A percentile compares a stretch with the other conserved stretches of the same genome.
Conservation (phyloP, 1,140 invertebrate genomes). For the Eupristina koningsbergeri region DNA sequence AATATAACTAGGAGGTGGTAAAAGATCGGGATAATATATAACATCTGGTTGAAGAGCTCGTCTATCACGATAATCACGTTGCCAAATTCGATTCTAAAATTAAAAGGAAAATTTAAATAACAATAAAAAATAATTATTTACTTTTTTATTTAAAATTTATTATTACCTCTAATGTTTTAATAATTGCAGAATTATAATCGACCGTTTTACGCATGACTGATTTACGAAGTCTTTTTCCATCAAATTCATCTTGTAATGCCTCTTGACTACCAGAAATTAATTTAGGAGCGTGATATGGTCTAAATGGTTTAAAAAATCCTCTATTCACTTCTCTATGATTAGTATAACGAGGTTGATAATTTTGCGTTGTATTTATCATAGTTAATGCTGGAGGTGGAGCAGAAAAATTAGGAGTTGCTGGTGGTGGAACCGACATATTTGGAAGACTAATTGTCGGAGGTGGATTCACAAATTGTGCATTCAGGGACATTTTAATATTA, state of each 20-base stretch:
- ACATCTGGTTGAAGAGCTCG: constrained; percentile 92
- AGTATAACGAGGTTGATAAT: constrained; percentile 67
- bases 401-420: constrained; percentile 67
- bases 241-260: constrained; percentile 85
- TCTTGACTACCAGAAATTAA: constrained; percentile 67
- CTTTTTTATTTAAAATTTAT: not conserved
- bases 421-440: constrained; percentile 72
- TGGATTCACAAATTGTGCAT: constrained; percentile 51
- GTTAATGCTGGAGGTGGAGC: constrained; percentile 70
- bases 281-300: constrained; percentile 72
- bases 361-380: constrained; percentile 67
- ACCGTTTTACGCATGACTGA: constrained; percentile 98
- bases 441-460: constrained; percentile 68
- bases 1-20: constrained; percentile 90
- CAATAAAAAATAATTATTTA: too few relatives aligned
- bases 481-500: constrained; percentile 36
- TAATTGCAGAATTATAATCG: constrained; percentile 97
- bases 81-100: constrained; percentile 90
- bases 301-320: constrained; percentile 72
- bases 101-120: not conserved
- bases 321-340: constrained; percentile 67
- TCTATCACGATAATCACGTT: constrained; percentile 90
- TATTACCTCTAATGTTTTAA: constrained; percentile 89
- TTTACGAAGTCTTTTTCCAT: constrained; percentile 95
- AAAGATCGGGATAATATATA: constrained; percentile 89